These are phyloP conservation scores for Drosophila prosaltans DNA, from an alignment of 1,140 invertebrate genomes.

Conservation along the genomic window DNA sequence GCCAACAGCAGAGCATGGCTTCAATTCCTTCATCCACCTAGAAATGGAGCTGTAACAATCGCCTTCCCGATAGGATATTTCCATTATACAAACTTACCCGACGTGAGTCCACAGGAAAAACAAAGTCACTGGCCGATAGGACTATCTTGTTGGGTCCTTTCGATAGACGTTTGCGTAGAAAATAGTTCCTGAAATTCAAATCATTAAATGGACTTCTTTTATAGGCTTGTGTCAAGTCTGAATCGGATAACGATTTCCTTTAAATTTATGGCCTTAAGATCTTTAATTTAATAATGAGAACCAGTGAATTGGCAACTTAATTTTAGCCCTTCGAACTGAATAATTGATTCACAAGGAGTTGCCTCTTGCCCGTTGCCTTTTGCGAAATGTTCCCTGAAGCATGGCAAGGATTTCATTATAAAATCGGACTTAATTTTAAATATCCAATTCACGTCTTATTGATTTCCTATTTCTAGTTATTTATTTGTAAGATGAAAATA, in stretches of 20 bases:
- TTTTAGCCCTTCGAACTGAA: not conserved
- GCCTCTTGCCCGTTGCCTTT: not conserved
- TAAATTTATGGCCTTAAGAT: not conserved
- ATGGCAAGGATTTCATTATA: conserved; percentile 4
- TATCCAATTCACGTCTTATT: conserved; percentile 16
- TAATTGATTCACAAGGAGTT: not conserved
- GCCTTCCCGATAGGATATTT: not conserved
- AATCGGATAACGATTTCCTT: too few species aligned
- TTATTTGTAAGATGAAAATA: conserved; percentile 20
- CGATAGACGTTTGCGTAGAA: conserved; percentile 87
- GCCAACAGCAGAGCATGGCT: conserved; percentile 91
- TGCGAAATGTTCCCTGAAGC: not conserved
- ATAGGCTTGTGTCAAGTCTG: too few species aligned
- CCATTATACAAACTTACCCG: conserved; percentile 84
- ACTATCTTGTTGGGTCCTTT: conserved; percentile 91
- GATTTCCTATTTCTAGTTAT: conserved; percentile 23
- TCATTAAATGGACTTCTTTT: too few species aligned
- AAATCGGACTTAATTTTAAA: conserved; percentile 7
- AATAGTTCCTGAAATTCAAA: conserved; percentile 84
- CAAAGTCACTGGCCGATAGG: conserved; percentile 89
- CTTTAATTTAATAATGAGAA: not conserved
- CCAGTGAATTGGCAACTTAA: not conserved
- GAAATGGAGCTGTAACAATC: conserved; percentile 12
- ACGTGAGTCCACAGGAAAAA: conserved; percentile 88
- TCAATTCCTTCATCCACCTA: conserved; percentile 92